Conservation (phyloP, 2,113 vertebrate genomes). For the Podilymbus podiceps region DNA sequence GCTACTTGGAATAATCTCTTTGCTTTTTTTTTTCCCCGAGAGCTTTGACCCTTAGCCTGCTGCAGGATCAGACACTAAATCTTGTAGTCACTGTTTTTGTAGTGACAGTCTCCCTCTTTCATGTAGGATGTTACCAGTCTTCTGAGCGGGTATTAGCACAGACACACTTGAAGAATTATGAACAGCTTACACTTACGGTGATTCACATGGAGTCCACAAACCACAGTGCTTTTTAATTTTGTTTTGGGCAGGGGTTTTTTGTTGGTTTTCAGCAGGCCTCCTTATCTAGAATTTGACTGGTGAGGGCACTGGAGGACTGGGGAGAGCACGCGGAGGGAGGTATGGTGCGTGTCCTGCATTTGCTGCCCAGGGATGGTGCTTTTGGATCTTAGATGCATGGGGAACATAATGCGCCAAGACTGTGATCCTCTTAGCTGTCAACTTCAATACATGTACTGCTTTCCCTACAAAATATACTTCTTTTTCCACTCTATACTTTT, state of each 20-base stretch:
- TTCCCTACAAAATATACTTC: background rate
- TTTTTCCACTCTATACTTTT: background rate
- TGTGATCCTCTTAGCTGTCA: background rate
- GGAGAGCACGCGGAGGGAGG: background rate
- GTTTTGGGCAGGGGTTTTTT: background rate
- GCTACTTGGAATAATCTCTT: constrained; percentile 16
- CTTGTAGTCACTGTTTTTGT: background rate
- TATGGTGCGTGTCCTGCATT: rapidly evolving
- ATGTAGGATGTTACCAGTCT: rapidly evolving
- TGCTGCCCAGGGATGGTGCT: background rate
- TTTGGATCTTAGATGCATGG: background rate
- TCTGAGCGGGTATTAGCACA: background rate
- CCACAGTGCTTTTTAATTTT: background rate
- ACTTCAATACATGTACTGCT: background rate
- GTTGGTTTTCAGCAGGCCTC: background rate
- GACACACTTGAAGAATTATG: background rate
- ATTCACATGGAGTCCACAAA: background rate
- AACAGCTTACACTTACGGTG: background rate
- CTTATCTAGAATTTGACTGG: background rate
- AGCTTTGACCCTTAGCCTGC: background rate
- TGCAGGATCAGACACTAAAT: background rate
- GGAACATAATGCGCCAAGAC: rapidly evolving
- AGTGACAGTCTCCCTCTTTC: background rate
- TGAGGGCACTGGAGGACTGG: background rate
- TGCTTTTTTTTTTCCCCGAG: background rate